Base-by-base conservation (phyloP, 1,140 invertebrate genomes). In the Pseudomyrmex dendroicus region DNA sequence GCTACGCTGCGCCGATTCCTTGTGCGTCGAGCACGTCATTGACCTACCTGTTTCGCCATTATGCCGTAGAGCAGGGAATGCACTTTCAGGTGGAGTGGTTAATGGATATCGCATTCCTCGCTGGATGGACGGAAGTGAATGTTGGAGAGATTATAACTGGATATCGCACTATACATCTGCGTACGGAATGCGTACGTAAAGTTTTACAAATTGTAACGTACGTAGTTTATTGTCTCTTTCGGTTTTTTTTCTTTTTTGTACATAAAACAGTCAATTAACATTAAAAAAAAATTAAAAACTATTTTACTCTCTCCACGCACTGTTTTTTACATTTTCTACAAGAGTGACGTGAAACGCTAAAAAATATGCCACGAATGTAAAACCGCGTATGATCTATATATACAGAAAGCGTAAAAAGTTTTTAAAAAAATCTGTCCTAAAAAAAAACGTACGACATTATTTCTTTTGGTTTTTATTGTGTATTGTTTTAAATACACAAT, bases 41-140 rank as follows among this genome's bases (percentile, higher is more conserved):
- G 61, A 77, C 54, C 67, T 77, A 67, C 15, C 76, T 70, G 52
- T 78, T 66, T 78, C 63, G 63, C 48, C 44, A 59, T 22, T 64
- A 44, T 59, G 54, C 44, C 22, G 8, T 35, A 61, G 66, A 80
- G 64, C 59, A 35, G 44, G 44, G 76, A 80, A 72, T 80, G 76
- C 54, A 72, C 72, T n/a, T 17, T 22, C 54, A 78, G 48, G 44
- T 57, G 46, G 35, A 78, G 44, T 7, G 52, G 63, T 52, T 78
- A 78, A 78, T 70, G n/a, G 66, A 72, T 72, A 44, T 17, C 12
- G 54, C 66, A 80, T 80, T 50, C 66, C 66, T 35, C n/a, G 44
- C 35, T 72, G 20, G 12, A 1, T 50, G 57, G 44, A 35, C 70
- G 76, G 72, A 80, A 80, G 76, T 66, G 35, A 35, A 72, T 25